Conservation (phyloP, 2,797 vertebrate species). For the Acanthurus tractus region DNA sequence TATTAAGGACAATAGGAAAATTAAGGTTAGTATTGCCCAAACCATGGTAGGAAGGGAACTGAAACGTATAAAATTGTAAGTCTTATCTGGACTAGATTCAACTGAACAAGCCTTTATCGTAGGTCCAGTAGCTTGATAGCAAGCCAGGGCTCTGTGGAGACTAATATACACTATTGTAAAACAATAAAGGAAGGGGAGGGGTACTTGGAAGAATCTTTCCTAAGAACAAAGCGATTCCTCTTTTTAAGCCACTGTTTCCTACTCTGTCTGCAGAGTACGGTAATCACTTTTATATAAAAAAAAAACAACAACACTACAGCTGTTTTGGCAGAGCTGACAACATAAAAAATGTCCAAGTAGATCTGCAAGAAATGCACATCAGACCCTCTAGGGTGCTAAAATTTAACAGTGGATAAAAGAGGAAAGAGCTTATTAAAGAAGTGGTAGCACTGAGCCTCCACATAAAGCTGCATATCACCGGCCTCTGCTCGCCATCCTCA, state of each 20-base stretch:
- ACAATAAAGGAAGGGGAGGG: not conserved
- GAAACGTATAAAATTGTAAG: not conserved
- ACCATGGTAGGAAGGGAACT: not conserved
- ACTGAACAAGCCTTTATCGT: not conserved
- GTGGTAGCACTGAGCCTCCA: not conserved
- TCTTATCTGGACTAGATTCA: not conserved
- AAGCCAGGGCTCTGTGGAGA: conserved; percentile 9
- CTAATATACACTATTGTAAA: conserved; percentile 9
- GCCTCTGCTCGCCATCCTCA: not conserved
- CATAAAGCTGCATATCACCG: not conserved
- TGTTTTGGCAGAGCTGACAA: not conserved
- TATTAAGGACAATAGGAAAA: not conserved
- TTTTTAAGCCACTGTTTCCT: not conserved
- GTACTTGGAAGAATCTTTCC: not conserved
- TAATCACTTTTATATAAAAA: not conserved
- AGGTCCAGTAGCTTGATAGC: conserved; percentile 1
- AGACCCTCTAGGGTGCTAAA: not conserved
- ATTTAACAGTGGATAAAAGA: not conserved
- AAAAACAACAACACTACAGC: not conserved
- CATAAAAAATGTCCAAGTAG: not conserved
- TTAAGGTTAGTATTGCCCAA: not conserved
- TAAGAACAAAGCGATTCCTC: not conserved
- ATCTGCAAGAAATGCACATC: conserved; percentile 2
- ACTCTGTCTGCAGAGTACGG: not conserved
- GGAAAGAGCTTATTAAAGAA: not conserved